Percentiles rank a stretch among this genome's conserved stretches.
These are phyloP conservation scores for Mystacornis crossleyi DNA, from an alignment of 2,113 vertebrate species.

Conservation along the genomic window DNA sequence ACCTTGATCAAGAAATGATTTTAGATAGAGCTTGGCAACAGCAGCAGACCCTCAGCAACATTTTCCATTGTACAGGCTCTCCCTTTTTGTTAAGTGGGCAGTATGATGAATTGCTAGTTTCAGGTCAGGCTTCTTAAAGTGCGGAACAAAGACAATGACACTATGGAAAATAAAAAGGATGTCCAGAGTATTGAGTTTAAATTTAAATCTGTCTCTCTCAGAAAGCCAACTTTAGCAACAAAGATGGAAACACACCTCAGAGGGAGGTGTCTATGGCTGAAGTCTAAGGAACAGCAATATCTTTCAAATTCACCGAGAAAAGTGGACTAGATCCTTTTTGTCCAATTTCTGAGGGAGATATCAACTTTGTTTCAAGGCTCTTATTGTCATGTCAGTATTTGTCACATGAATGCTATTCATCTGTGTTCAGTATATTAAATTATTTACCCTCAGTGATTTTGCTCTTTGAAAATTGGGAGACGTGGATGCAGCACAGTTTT, in stretches of 20 bases:
- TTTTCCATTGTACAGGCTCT: slow-evolving; percentile 60
- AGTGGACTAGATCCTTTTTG: background rate
- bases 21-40: slow-evolving; percentile 51
- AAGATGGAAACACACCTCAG: slow-evolving; percentile 16
- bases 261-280: background rate
- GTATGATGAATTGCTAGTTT: slow-evolving; percentile 55
- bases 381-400: background rate
- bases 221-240: slow-evolving; percentile 5
- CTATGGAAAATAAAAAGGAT: slow-evolving; percentile 61
- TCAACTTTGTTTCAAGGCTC: background rate
- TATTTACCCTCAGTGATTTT: background rate
- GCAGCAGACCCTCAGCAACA: slow-evolving; percentile 35
- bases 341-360: background rate
- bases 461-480: background rate
- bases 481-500: background rate
- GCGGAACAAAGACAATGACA: slow-evolving; percentile 66
- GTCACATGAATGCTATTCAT: background rate
- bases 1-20: slow-evolving; percentile 48
- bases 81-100: slow-evolving; percentile 36
- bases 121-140: slow-evolving; percentile 35
- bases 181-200: slow-evolving; percentile 42
- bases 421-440: background rate
- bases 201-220: slow-evolving; percentile 42
- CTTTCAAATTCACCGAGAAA: background rate
- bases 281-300: background rate